Base-by-base conservation (phyloP, 1,140 invertebrate species). In the Trachelipus rathkii region DNA sequence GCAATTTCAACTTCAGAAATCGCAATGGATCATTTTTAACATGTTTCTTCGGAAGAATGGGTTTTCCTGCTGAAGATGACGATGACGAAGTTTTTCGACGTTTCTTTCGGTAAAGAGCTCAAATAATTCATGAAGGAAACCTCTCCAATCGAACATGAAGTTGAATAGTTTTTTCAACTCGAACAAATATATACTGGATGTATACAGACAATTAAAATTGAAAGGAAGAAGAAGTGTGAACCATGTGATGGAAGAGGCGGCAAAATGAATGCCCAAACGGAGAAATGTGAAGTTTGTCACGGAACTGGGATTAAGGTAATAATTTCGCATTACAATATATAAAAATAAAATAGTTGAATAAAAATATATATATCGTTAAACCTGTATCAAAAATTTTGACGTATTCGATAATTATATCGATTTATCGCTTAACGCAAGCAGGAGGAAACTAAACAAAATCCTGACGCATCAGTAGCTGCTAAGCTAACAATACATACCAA, bases 1-100 rank as follows among this genome's bases (percentile, higher is more conserved):
- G 72, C 8, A 85, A 84, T 10, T 82, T 78, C 8, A 84, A 85
- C 44, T 87, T 87, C 83, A 86, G 87, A 77, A 86, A 86, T 70
- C 88, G n/a, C 88, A 0, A 88, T 89, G 86, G 88, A 89, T n/a
- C 81, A 87, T 89, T 60, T 89, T 89, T 83, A 86, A 88, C 76
- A 88, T 89, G 87, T 89, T 89, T 81, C 89, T 89, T 73, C n/a
- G n/a, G n/a, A n/a, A 86, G 86, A 7, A 85, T 43, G 9, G 44
- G 45, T n/a, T 77, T 68, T 10, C 50, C 69, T 21, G 71, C n/a
- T 11, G 80, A 77, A 24, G 81, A 77, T 3, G 69, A 75, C 8
- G 60, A 53, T 13, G 60, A 74, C 15, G 60, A 73, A 13, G 45
- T 2, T 53, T 73, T 24, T 53, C 72, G 7, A 53, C 46, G 15